Percentiles rank a stretch among this genome's conserved stretches.
phyloP scores from a whole-genome alignment of 2,797 vertebrate genomes.

The Novumbra hubbsi region DNA sequence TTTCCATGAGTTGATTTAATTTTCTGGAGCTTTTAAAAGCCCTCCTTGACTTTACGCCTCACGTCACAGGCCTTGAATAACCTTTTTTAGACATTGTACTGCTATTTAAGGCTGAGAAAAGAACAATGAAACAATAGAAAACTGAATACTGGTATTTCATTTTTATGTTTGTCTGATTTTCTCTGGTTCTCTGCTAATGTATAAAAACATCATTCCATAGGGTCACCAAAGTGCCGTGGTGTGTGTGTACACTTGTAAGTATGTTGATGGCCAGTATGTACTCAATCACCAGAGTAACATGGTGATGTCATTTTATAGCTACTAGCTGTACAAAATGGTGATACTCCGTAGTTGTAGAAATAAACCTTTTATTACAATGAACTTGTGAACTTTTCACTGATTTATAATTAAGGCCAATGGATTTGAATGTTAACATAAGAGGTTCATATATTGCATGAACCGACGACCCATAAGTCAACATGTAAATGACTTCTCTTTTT shows the following conservation, averaged over 20 bases:
- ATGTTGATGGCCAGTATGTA: conserved; percentile 9
- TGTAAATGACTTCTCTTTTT: too few species aligned
- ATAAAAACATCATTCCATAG: conserved; percentile 35
- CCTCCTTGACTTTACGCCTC: background rate
- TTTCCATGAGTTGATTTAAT: background rate
- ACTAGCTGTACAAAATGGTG: background rate
- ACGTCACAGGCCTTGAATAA: background rate
- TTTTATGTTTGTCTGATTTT: background rate
- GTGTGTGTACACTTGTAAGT: background rate
- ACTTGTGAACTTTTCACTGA: background rate
- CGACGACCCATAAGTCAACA: background rate
- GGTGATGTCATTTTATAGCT: background rate
- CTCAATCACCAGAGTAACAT: background rate
- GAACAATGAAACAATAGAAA: too few species aligned
- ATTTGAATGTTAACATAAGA: background rate
- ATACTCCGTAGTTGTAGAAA: background rate
- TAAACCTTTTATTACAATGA: background rate
- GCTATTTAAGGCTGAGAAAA: background rate
- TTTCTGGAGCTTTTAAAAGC: background rate
- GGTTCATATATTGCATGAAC: background rate
- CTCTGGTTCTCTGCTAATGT: background rate
- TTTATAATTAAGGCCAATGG: background rate
- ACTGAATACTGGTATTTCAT: background rate
- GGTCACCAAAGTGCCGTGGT: conserved; percentile 12
- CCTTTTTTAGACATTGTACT: too few species aligned